A percentile compares a stretch with the other conserved stretches of the same genome.
Evolutionary conservation across 1,140 invertebrate species (phyloP).

Genomic region (Bradysia coprophila): DNA sequence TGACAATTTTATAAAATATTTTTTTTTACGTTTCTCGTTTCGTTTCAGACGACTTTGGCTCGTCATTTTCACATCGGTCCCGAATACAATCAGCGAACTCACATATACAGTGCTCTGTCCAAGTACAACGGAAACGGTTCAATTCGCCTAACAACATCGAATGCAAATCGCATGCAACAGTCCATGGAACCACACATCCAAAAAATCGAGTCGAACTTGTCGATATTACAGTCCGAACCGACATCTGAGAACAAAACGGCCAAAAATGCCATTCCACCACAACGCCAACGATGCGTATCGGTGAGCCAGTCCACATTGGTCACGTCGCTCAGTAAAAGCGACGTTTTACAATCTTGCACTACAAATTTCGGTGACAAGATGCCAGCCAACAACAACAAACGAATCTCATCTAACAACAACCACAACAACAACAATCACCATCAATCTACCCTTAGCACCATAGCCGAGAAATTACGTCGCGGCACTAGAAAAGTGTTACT

Average conservation of each 20-base stretch:
- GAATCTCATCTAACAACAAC: background rate
- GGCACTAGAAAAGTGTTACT: background rate
- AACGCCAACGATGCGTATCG: conserved; percentile 13
- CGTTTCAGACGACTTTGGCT: conserved; percentile 13
- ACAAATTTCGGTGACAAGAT: background rate
- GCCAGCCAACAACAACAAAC: background rate
- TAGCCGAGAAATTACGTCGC: conserved; percentile 2
- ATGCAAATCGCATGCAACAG: conserved; percentile 18
- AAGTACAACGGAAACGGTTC: conserved; percentile 11
- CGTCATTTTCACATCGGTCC: conserved; percentile 13
- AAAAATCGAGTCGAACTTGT: conserved; percentile 5
- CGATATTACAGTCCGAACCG: background rate
- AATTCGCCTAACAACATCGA: conserved; percentile 15
- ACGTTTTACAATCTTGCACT: conserved; percentile 14
- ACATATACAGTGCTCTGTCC: conserved; percentile 16
- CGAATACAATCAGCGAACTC: conserved; percentile 11
- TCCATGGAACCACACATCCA: conserved; percentile 12
- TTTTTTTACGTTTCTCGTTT: too few species aligned
- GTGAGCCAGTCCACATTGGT: conserved; percentile 23
- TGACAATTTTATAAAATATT: too few species aligned
- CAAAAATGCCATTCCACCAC: background rate
- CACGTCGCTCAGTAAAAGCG: conserved; percentile 19
- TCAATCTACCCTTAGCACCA: background rate
- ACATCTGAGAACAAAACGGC: background rate
- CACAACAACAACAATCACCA: conserved; percentile 13